Conservation (phyloP, 2,888 invertebrate genomes). For the Drosophila merina region DNA sequence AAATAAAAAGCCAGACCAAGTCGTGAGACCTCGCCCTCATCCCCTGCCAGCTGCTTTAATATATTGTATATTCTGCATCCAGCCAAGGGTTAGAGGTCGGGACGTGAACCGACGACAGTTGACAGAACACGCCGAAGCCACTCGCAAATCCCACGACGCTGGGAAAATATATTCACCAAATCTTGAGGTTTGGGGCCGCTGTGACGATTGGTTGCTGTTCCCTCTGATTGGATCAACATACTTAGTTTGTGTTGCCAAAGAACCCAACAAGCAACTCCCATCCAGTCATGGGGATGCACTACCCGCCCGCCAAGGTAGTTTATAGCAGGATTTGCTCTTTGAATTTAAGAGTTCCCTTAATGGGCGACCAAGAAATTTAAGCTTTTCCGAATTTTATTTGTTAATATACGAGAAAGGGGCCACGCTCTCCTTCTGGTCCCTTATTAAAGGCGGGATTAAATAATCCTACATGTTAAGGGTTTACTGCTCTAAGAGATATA, state of each 20-base stretch:
- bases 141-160: constrained; percentile 13
- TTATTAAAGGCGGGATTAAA: neutral
- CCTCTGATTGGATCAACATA: constrained; percentile 37
- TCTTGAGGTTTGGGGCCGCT: constrained; percentile 1
- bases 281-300: constrained; percentile 10
- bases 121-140: constrained; percentile 25
- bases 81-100: constrained; percentile 40
- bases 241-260: constrained; percentile 32
- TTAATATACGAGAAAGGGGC: neutral
- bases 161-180: constrained; percentile 29
- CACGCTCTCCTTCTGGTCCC: neutral
- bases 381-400: constrained; percentile 4
- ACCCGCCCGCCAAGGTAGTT: constrained; percentile 6
- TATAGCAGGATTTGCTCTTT: constrained; percentile 10
- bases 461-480: no score
- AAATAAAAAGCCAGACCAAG: constrained; percentile 33
- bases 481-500: no score
- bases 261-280: constrained; percentile 20
- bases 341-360: constrained; percentile 9
- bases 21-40: constrained; percentile 11
- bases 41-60: constrained; percentile 16
- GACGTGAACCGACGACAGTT: constrained; percentile 33
- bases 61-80: constrained; percentile 7
- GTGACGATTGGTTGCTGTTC: constrained; percentile 27
- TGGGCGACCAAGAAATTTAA: constrained; percentile 17